Evolutionary conservation across 2,888 invertebrate species (phyloP), one percentile per base, ranked within the genome.

Genomic region (Parasteatoda lunata): DNA sequence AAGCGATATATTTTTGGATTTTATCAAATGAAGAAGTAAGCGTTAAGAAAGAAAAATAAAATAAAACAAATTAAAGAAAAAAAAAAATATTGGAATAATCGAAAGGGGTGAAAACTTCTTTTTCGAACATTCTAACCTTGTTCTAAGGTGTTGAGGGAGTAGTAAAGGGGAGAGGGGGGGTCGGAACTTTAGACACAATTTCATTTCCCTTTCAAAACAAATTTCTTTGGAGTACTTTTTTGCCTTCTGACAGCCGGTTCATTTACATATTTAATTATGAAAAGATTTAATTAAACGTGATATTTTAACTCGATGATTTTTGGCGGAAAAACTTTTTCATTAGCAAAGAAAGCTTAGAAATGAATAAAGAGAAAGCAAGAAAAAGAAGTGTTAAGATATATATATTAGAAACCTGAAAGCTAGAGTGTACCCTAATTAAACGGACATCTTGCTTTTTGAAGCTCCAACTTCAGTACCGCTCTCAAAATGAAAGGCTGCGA

Each of bases 211-310:
- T 86, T 85, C 80, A 86, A 86, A 86, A 86, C 85, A 86, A 86
- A 86, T 86, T 86, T 86, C 80, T 86, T 86, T 86, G 80, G 79
- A 80, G 85, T 86, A 65, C 72, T 80, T 85, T 86, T 86, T 86
- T 86, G 52, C 80, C 80, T 64, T 77, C 80, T 86, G 85, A 86
- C 85, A 86, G 85, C 85, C 77, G 85, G 85, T 79, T 86, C 85
- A 86, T 86, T 86, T 86, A 80, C 85, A 86, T 86, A 86, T 86
- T 86, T 86, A 86, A 86, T 86, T 86, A 86, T 86, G 85, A 86
- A 86, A 78, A 84, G 85, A 86, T 86, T 86, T 86, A 86, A 86
- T 86, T 86, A 86, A 86, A 86, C 85, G 85, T 86, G 80, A 80
- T 86, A 86, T 86, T 86, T 86, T 86, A 86, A 86, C 85, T 86